A percentile compares a stretch with the other conserved stretches of the same genome.
phyloP scores from a whole-genome alignment of 2,888 invertebrate genomes.

The Calliscelio sp. region DNA sequence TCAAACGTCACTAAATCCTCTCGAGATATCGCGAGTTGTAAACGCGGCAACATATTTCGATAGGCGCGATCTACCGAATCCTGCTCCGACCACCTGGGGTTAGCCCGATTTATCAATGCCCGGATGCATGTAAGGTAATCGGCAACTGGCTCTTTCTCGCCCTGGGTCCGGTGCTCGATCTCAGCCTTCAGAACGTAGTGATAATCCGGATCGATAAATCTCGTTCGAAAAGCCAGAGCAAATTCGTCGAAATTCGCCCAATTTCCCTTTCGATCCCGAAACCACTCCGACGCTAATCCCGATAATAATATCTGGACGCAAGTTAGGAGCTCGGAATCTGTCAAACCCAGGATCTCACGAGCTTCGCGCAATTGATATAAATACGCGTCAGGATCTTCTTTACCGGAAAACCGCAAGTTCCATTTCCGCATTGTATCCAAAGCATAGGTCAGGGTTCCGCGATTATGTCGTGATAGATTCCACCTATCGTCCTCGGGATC shows the following conservation, averaged over 20 bases:
- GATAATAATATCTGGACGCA: too few relatives aligned
- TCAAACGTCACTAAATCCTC: background rate
- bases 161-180: conserved; percentile 18
- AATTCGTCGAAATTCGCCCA: conserved; percentile 21
- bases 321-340: too few relatives aligned
- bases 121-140: conserved; percentile 11
- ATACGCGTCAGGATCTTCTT: too few relatives aligned
- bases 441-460: too few relatives aligned
- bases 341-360: too few relatives aligned
- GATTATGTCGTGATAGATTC: too few relatives aligned
- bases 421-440: too few relatives aligned
- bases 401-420: too few relatives aligned
- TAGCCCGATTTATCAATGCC: conserved; percentile 1
- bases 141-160: background rate
- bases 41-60: background rate
- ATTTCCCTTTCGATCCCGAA: conserved; percentile 1
- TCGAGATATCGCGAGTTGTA: background rate
- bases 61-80: background rate
- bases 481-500: too few relatives aligned
- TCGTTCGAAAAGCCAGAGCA: background rate
- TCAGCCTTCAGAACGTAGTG: background rate
- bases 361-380: too few relatives aligned
- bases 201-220: conserved; percentile 28
- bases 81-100: background rate
- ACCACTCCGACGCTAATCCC: conserved; percentile 32